A percentile compares a stretch with the other conserved stretches of the same genome.
Conservation (phyloP, 2,797 vertebrate species). For the Danio aesculapii region DNA sequence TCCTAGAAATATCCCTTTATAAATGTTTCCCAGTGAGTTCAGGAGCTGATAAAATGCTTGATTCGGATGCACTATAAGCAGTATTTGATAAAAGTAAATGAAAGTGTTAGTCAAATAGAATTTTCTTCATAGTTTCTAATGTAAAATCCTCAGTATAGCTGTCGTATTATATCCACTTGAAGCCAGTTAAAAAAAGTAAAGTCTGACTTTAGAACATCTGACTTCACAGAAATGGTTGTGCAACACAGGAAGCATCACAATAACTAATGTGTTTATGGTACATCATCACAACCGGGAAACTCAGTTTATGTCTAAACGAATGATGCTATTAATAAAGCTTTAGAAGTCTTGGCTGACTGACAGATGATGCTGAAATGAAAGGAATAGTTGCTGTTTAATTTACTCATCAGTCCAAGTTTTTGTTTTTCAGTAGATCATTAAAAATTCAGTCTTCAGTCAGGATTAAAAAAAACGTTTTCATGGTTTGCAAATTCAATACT, state of each 20-base stretch:
- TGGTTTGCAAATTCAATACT: too few species aligned
- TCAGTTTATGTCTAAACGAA: background rate
- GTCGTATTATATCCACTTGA: background rate
- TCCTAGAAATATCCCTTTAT: too few species aligned
- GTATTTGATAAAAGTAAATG: too few species aligned
- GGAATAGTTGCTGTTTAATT: background rate
- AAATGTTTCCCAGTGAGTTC: too few species aligned
- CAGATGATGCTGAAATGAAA: background rate
- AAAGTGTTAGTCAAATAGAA: background rate
- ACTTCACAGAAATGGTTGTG: too few species aligned
- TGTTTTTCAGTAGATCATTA: too few species aligned
- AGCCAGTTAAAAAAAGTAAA: background rate
- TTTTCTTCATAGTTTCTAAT: background rate
- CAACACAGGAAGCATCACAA: background rate
- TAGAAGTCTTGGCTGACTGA: background rate
- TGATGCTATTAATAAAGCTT: background rate
- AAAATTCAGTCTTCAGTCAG: too few species aligned
- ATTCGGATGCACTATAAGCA: background rate
- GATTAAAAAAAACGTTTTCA: too few species aligned
- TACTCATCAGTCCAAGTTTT: background rate
- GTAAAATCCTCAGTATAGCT: background rate
- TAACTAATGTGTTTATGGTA: too few species aligned
- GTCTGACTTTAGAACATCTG: background rate
- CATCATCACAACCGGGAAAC: background rate
- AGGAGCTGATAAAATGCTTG: background rate